Evolutionary conservation across 2,113 vertebrate species (phyloP).

Genomic region (Anolis sagrei): DNA sequence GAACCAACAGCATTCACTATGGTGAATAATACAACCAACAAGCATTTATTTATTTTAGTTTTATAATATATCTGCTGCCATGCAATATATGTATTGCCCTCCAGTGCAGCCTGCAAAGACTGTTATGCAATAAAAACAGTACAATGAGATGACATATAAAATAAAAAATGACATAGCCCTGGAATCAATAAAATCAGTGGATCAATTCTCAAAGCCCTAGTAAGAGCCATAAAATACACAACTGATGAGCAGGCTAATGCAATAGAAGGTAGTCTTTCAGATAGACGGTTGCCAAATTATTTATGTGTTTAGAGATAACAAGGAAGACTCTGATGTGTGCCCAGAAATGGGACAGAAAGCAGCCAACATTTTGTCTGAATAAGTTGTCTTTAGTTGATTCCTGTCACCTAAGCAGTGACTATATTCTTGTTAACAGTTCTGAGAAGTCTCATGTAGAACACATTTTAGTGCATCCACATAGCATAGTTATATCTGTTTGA

Average conservation of each 20-base stretch:
- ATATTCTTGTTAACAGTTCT: not conserved
- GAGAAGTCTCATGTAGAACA: not conserved
- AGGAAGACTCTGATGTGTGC: not conserved
- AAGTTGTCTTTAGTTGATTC: not conserved
- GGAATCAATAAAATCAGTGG: not conserved
- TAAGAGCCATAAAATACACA: not conserved
- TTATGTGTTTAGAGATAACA: not conserved
- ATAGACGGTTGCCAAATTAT: not conserved
- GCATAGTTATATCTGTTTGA: not conserved
- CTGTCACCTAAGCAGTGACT: not conserved
- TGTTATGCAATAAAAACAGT: not conserved
- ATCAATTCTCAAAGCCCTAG: not conserved
- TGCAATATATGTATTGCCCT: not conserved
- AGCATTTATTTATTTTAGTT: not conserved
- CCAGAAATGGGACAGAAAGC: not conserved
- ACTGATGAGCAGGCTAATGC: not conserved
- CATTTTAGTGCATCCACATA: not conserved
- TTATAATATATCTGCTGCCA: not conserved
- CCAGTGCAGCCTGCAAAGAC: not conserved
- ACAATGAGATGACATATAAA: not conserved
- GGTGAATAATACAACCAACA: not conserved
- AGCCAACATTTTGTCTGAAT: not conserved
- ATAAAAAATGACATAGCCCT: not conserved
- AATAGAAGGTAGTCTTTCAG: not conserved
- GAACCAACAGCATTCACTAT: not conserved